These are phyloP conservation scores for Semibalanus balanoides DNA, from an alignment of 1,140 invertebrate species.

Conservation along the genomic window DNA sequence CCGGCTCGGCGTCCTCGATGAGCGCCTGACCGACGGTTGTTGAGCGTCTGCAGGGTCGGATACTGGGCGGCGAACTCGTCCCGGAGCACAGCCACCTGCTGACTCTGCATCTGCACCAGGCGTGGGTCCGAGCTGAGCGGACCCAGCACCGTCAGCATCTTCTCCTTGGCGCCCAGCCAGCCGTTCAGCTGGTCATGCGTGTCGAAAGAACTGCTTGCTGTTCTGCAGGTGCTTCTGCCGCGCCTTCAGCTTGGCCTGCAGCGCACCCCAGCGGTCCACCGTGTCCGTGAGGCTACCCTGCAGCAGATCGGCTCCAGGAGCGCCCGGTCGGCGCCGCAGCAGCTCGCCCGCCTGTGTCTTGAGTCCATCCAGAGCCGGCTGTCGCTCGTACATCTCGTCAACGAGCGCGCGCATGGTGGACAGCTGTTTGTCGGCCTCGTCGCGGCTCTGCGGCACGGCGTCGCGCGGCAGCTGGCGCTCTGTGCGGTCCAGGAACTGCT, in stretches of 20 bases:
- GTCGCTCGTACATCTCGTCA: slow-evolving; percentile 88
- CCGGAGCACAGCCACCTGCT: slow-evolving; percentile 79
- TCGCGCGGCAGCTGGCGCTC: slow-evolving; percentile 60
- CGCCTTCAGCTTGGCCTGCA: slow-evolving; percentile 72
- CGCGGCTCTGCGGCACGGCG: slow-evolving; percentile 40
- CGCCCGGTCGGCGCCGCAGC: slow-evolving; percentile 61
- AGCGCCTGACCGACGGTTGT: slow-evolving; percentile 20
- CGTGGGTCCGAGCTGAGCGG: slow-evolving; percentile 86
- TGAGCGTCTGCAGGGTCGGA: slow-evolving; percentile 45
- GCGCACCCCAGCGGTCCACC: slow-evolving; percentile 63
- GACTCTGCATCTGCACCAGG: slow-evolving; percentile 86
- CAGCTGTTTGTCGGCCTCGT: slow-evolving; percentile 80
- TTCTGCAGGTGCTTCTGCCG: slow-evolving; percentile 22
- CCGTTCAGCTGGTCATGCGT: slow-evolving; percentile 66
- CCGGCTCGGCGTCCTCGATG: not conserved
- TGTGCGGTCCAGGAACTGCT: slow-evolving; percentile 64
- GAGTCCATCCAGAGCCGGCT: slow-evolving; percentile 74
- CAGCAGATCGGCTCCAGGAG: slow-evolving; percentile 59
- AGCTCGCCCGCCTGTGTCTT: slow-evolving; percentile 73
- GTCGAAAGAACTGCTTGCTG: slow-evolving; percentile 57
- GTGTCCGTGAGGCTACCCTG: slow-evolving; percentile 64
- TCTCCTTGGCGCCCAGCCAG: slow-evolving; percentile 84
- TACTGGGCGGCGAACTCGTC: slow-evolving; percentile 86
- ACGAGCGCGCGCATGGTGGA: slow-evolving; percentile 65
- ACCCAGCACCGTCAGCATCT: slow-evolving; percentile 84